Evolutionary conservation across 2,888 invertebrate genomes (phyloP).

Genomic region (Sipunculus nudus): DNA sequence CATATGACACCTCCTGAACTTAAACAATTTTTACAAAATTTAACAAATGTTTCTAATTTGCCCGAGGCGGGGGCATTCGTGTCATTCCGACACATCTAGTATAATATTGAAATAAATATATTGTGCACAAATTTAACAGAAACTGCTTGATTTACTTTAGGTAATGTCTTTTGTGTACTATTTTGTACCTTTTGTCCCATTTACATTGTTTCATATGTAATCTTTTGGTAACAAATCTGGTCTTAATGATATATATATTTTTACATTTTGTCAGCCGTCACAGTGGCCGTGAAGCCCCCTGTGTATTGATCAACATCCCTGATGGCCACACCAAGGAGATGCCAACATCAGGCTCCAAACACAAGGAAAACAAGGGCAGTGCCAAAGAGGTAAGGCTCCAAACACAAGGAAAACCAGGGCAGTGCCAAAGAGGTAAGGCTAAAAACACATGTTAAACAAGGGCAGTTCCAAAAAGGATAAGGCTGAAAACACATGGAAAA

Average conservation of each 20-base stretch:
- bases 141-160: no score
- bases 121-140: no score
- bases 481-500: constrained; percentile 9
- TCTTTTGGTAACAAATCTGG: not conserved
- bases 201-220: not conserved
- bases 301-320: constrained; percentile 90
- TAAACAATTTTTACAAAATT: no score
- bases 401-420: constrained; percentile 4
- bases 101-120: no score
- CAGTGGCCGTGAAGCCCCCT: constrained; percentile 78
- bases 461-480: constrained; percentile 35
- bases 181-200: not conserved
- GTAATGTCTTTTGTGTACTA: no score
- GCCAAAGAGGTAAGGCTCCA: constrained; percentile 2
- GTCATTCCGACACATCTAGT: no score
- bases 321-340: constrained; percentile 90
- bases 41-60: no score
- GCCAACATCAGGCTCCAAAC: constrained; percentile 70
- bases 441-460: constrained; percentile 24
- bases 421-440: constrained; percentile 23
- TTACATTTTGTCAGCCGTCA: constrained; percentile 72
- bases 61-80: no score
- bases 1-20: no score
- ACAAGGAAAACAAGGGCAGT: constrained; percentile 43
- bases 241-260: constrained; percentile 2